Conservation (phyloP, 2,113 vertebrate species). For the Zapornia atra region DNA sequence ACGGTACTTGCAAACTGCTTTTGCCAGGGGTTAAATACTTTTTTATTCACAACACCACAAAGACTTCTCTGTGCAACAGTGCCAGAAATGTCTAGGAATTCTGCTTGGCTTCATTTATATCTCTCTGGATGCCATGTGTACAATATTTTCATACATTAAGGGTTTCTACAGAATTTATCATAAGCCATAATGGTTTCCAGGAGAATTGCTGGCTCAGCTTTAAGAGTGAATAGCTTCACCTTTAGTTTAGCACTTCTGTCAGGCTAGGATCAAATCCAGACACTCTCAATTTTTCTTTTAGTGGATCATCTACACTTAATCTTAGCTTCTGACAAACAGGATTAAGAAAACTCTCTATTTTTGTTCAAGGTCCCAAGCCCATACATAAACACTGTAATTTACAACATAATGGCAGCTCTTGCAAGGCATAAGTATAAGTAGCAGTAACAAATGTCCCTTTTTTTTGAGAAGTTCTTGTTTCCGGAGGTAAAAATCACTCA, state of each 20-base stretch:
- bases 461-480: not conserved
- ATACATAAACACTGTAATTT: slow-evolving; percentile 51
- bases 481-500: not conserved
- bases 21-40: not conserved
- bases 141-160: slow-evolving; percentile 11
- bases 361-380: slow-evolving; percentile 23
- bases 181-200: slow-evolving; percentile 57
- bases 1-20: not conserved
- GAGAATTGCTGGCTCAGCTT: slow-evolving; percentile 45
- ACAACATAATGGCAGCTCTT: slow-evolving; percentile 21
- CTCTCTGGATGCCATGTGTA: not conserved
- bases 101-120: slow-evolving; percentile 13
- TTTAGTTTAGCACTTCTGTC: slow-evolving; percentile 41
- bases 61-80: not conserved
- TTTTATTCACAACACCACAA: not conserved
- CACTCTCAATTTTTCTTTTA: not conserved
- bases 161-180: slow-evolving; percentile 30
- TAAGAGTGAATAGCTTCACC: not conserved
- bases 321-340: slow-evolving; percentile 29
- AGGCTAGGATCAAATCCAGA: slow-evolving; percentile 33
- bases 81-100: not conserved
- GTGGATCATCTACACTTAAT: slow-evolving; percentile 19
- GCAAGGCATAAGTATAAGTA: not conserved
- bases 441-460: not conserved
- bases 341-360: slow-evolving; percentile 58